Base-by-base conservation (phyloP, 2,888 invertebrate genomes). In the Eulithis prunata region DNA sequence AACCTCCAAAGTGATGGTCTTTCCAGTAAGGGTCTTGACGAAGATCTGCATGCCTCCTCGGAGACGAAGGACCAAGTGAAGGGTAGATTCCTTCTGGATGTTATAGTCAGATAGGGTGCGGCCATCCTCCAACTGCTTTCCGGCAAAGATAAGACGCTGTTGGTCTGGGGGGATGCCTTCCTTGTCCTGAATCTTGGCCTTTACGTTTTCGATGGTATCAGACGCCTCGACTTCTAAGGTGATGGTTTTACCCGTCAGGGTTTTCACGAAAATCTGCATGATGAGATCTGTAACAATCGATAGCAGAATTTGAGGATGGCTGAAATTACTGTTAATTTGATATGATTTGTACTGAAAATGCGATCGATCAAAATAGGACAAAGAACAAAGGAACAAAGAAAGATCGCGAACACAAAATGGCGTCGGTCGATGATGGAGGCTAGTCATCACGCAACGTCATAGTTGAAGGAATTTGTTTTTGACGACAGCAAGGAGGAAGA, bases 331-430 rank as follows among this genome's bases (percentile, higher is more conserved):
- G 66, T 57, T 57, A 84, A 83, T 85, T 87, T 85, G 56, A 70
- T 73, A 62, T 49, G 57, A 21, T 63, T 57, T 60, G 63, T 46
- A 43, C 32, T 60, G 54, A 68, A 71, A 71, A 70, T 60, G 56
- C 52, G 58, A 63, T 65, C 66, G 47, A 69, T 66, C 66, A 71
- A 77, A 73, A 71, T 73, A 66, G 52, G 73, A 78, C 75, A 79
- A 79, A 80, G 66, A 68, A 71, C 71, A 72, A 75, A 69, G 70
- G 85, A 87, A 90, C 88, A 89, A 89, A 88, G 89, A 87, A 87
- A 82, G 74, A 82, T 86, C 85, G 82, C 77, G 84, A 82, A 73
- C 80, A 88, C 89, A 91, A 91, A 89, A 91, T 91, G 90, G 90
- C 90, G 90, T 85, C 89, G 67, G 32, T 6, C 38, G 38, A 59